Conservation (phyloP, 2,888 invertebrate genomes). For the Actias luna region DNA sequence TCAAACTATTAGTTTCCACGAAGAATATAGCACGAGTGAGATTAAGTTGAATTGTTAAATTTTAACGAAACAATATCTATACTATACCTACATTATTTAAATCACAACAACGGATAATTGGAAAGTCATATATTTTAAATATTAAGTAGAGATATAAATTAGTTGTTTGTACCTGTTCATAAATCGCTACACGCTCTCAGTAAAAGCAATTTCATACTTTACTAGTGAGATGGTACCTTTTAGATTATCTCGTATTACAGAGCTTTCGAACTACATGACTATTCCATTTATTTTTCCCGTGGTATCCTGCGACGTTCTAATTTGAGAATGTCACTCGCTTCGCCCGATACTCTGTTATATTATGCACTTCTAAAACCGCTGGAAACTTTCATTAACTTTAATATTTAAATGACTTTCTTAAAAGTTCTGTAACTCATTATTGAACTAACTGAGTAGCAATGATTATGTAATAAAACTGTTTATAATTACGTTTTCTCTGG, state of each 20-base stretch:
- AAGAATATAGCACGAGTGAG: too few relatives aligned
- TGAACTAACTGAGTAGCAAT: constrained; percentile 27
- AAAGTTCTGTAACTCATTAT: constrained; percentile 27
- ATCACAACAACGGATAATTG: too few relatives aligned
- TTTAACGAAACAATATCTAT: too few relatives aligned
- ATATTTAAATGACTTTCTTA: constrained; percentile 32
- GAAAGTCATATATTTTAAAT: too few relatives aligned
- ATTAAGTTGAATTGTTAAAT: too few relatives aligned
- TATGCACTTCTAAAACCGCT: constrained; percentile 38
- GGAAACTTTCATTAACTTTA: constrained; percentile 32
- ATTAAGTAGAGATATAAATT: too few relatives aligned
- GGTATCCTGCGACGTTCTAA: constrained; percentile 51
- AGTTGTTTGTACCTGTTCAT: too few relatives aligned
- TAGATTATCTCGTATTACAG: constrained; percentile 61
- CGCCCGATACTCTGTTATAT: constrained; percentile 38
- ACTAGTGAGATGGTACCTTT: constrained; percentile 43
- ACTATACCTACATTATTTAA: too few relatives aligned
- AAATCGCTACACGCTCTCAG: constrained; percentile 38
- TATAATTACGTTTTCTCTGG: constrained; percentile 22
- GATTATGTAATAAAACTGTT: constrained; percentile 29
- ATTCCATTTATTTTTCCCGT: constrained; percentile 70
- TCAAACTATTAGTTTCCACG: too few relatives aligned
- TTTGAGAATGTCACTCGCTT: constrained; percentile 47
- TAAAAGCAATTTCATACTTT: constrained; percentile 39
- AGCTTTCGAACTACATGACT: constrained; percentile 63